A percentile compares a stretch with the other conserved stretches of the same genome.
phyloP scores from a whole-genome alignment of 2,888 invertebrate species.

The Hydroisotoma schaefferi region DNA sequence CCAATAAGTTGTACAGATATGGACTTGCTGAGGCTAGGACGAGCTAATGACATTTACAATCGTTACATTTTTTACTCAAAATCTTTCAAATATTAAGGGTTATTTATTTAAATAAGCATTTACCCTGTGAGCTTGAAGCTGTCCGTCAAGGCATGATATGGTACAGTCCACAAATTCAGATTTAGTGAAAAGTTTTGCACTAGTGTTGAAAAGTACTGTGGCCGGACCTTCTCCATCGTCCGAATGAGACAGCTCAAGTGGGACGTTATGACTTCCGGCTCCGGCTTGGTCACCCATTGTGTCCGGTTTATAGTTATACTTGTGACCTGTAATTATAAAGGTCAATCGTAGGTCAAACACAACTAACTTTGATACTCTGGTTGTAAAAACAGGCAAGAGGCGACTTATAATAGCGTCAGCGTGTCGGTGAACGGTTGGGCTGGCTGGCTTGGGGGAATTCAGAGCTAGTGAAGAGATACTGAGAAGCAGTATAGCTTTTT shows the following conservation, averaged over 20 bases:
- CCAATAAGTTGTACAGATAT: slow-evolving; percentile 30
- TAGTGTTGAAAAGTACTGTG: neutral
- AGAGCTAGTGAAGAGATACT: too few relatives aligned
- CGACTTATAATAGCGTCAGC: too few relatives aligned
- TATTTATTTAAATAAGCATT: slow-evolving; percentile 4
- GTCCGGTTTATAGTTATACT: too few relatives aligned
- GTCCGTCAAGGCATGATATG: slow-evolving; percentile 35
- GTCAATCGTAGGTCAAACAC: too few relatives aligned
- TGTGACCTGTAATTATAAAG: too few relatives aligned
- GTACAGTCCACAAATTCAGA: slow-evolving; percentile 38
- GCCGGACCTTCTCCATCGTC: neutral
- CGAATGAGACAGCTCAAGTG: neutral
- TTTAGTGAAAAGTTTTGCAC: slow-evolving; percentile 19
- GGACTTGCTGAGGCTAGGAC: slow-evolving; percentile 31
- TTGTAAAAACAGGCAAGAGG: too few relatives aligned
- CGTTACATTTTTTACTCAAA: neutral
- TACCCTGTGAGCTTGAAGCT: slow-evolving; percentile 39
- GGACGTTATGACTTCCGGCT: too few relatives aligned
- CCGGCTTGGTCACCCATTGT: too few relatives aligned
- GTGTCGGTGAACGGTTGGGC: too few relatives aligned
- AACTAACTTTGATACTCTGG: too few relatives aligned
- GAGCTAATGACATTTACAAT: slow-evolving; percentile 19
- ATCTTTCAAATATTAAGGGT: neutral
- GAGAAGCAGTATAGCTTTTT: neutral
- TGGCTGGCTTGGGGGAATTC: too few relatives aligned